Base-by-base conservation (phyloP, 1,140 invertebrate genomes). In the Eueides isabella region DNA sequence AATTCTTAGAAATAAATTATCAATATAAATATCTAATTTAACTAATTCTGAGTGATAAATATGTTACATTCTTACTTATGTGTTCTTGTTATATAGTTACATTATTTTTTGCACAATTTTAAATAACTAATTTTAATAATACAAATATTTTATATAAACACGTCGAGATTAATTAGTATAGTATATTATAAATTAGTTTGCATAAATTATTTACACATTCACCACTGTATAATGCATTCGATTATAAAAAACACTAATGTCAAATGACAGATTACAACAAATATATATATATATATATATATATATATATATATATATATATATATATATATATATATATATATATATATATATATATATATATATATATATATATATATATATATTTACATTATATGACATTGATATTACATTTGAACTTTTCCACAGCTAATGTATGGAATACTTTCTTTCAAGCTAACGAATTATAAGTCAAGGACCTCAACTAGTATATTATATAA, bases 401-500 rank as follows among this genome's bases (percentile, higher is more conserved):
- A 55, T 48, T 48, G 41, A 48, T n/a, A n/a, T 48, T 5, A 26
- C 48, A 23, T 11, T 26, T 23, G 12, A 44, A 55, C 23, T 26
- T 26, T 26, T 23, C 48, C 48, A 55, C 48, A 55, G 48, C 19
- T 55, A 23, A 55, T 55, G 3, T 55, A 55, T 55, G 48, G 23
- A 55, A 55, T 55, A 48, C 19, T 48, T 23, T 55, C 9, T 55
- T 9, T 55, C 23, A 55, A n/a, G 48, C 23, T 26, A 19, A 26
- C 48, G 19, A 55, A 55, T 55, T 55, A 55, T 55, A 26, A 55
- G 48, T 55, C 48, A 55, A 55, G 48, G 48, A 55, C 48, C 23
- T 55, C 19, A 55, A 55, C 48, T 55, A 55, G 48, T 69, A 61
- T 55, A 67, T 69, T 69, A 69, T 69, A 61, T 69, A 69, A 69